Base-by-base conservation (phyloP, 2,113 vertebrate species). In the Nothobranchius kuhntae region DNA sequence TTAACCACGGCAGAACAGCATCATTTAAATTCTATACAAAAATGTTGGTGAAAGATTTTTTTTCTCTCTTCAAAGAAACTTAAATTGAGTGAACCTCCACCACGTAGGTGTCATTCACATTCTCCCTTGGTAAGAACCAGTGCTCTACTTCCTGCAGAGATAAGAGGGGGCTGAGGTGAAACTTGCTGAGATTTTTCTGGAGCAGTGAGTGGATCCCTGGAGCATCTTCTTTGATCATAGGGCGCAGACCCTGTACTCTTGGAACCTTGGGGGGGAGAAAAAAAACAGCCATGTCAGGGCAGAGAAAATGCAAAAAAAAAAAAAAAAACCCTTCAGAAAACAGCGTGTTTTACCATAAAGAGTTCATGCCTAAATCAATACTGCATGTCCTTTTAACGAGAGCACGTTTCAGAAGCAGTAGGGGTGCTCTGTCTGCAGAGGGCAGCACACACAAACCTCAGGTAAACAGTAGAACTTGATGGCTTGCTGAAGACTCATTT, bases 101-200 rank as follows among this genome's bases (percentile, higher is more conserved):
- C 71, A 99, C 94, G 0, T 95, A 98, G 61, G 96, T 98, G 89
- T 98, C 94, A 0, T 98, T 94, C 90, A 98, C 95, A 26, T 93
- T 93, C 86, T 96, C 93, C 89, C 92, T 94, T 40, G 96, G 96
- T 68, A 96, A 75, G 60, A 96, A 92, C 96, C 96, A 98, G 90
- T 99, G 96, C 61, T 95, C 92, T 67, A 96, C 93, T 84, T 99
- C 95, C 77, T 96, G 91, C 45, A 62, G 59, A 68, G 89, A 95
- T 93, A 95, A 91, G 78, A 92, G 57, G 0, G 94, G 92, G 0
- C 90, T 93, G 85, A 99, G 92, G 80, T 95, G 85, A 75, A 96
- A 98, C 81, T 91, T 95, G 85, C 87, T 77, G 79, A 96, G 87
- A 88, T 95, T 93, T 48, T 88, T 78, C 0, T 81, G 87, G 61